Conservation (phyloP, 2,888 invertebrate species). For the Anthophora plumipes region DNA sequence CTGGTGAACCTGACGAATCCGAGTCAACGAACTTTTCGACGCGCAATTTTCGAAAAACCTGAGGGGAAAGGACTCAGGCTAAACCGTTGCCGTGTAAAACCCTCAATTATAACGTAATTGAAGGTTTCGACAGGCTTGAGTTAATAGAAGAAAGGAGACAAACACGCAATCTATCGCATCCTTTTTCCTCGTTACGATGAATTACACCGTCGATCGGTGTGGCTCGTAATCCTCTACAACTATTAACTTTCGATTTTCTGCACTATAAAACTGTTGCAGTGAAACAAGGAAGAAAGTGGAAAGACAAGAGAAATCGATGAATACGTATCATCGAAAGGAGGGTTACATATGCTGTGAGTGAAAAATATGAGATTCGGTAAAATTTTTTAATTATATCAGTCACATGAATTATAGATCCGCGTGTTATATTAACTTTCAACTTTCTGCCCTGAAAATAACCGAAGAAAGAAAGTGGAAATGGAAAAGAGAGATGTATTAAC, state of each 20-base stretch:
- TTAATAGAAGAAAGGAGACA: slow-evolving; percentile 67
- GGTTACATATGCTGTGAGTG: not conserved
- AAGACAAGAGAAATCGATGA: not conserved
- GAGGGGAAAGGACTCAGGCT: slow-evolving; percentile 36
- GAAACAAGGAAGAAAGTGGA: slow-evolving; percentile 35
- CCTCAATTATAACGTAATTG: slow-evolving; percentile 66
- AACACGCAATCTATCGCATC: slow-evolving; percentile 50
- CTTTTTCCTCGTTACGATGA: slow-evolving; percentile 27
- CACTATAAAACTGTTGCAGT: slow-evolving; percentile 9
- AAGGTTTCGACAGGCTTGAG: slow-evolving; percentile 49
- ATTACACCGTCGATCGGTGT: slow-evolving; percentile 46
- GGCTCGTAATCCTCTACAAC: slow-evolving; percentile 28
- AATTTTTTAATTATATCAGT: too few relatives aligned
- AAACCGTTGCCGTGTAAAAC: slow-evolving; percentile 24
- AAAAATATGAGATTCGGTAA: not conserved
- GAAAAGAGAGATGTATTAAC: too few relatives aligned
- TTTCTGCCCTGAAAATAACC: too few relatives aligned
- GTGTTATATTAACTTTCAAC: too few relatives aligned
- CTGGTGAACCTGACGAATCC: slow-evolving; percentile 31
- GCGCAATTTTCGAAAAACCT: slow-evolving; percentile 56
- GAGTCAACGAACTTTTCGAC: slow-evolving; percentile 61
- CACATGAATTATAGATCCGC: too few relatives aligned
- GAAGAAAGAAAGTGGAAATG: too few relatives aligned
- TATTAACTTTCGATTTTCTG: slow-evolving; percentile 48
- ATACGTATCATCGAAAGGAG: not conserved